Evolutionary conservation across 2,113 vertebrate species (phyloP).

Genomic region (Uropsilus gracilis): DNA sequence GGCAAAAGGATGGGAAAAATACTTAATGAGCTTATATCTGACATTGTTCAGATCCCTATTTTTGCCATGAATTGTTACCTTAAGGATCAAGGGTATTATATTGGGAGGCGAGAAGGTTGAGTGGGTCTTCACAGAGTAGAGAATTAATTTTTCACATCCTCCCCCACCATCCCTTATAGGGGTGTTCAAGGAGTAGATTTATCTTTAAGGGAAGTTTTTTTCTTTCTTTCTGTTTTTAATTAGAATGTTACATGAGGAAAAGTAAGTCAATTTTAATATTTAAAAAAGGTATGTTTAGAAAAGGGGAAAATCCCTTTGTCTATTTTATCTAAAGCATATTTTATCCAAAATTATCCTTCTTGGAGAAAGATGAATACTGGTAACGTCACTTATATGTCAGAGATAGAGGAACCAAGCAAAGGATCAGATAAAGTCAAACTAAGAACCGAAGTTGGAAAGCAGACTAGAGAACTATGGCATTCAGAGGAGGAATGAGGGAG

Average conservation of each 20-base stretch:
- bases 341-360: neutral
- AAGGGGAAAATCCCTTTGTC: neutral
- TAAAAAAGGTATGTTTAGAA: neutral
- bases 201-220: neutral
- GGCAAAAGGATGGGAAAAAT: neutral
- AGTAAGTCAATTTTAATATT: neutral
- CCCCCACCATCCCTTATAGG: neutral
- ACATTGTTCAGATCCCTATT: neutral
- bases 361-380: neutral
- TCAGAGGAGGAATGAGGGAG: too few relatives aligned
- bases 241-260: neutral
- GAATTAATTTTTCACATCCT: neutral
- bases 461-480: too few relatives aligned
- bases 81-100: neutral
- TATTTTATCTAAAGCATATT: neutral
- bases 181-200: neutral
- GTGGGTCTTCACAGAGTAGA: neutral
- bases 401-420: too few relatives aligned
- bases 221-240: constrained; percentile 21
- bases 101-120: neutral
- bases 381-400: too few relatives aligned
- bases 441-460: too few relatives aligned
- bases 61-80: neutral
- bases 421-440: too few relatives aligned
- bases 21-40: neutral